These are phyloP conservation scores for Oreochromis grahami DNA, from an alignment of 2,797 vertebrate species.

Conservation along the genomic window DNA sequence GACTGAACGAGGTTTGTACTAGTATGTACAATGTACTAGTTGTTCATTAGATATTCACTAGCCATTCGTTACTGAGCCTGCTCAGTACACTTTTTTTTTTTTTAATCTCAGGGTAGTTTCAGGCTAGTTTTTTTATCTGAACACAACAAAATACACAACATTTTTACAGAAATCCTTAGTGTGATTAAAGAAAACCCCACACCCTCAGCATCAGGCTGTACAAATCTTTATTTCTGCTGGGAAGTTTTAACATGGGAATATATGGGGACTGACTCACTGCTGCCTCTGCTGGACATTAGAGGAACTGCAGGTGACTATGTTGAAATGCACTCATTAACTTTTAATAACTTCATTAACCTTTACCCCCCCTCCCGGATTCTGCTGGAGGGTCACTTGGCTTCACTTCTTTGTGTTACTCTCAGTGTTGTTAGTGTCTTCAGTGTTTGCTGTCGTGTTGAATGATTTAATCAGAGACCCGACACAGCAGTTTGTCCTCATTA, in stretches of 20 bases:
- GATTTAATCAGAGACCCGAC: neutral
- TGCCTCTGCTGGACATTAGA: neutral
- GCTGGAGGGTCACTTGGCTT: neutral
- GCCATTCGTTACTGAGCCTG: fast-evolving
- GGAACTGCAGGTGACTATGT: neutral
- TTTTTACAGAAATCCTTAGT: neutral
- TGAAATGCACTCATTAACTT: neutral
- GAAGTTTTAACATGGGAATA: neutral
- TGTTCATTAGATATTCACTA: neutral
- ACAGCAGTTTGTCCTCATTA: neutral
- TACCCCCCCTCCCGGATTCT: neutral
- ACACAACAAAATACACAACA: neutral
- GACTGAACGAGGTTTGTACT: neutral
- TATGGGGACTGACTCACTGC: neutral
- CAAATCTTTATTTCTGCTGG: neutral
- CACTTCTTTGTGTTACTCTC: too few relatives aligned
- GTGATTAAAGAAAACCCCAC: neutral
- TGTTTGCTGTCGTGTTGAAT: neutral
- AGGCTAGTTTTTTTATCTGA: neutral
- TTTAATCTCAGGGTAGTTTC: neutral
- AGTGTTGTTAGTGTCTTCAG: neutral
- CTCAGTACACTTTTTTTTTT: neutral
- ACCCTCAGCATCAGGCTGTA: neutral
- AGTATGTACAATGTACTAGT: neutral
- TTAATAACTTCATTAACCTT: neutral